These are phyloP conservation scores for Athripsodes cinereus DNA, from an alignment of 2,888 invertebrate genomes.

Conservation along the genomic window DNA sequence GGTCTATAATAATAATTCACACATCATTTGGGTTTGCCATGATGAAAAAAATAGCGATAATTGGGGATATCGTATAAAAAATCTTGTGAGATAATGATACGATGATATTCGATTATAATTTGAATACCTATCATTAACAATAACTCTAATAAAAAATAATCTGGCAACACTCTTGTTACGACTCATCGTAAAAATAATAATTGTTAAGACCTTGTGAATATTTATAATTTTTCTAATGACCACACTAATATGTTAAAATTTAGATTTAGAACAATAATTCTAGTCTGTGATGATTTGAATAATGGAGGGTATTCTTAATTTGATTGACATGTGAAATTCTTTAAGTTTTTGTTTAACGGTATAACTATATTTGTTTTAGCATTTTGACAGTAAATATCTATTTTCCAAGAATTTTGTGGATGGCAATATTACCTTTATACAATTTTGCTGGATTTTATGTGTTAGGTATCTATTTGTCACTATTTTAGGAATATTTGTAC, in stretches of 20 bases:
- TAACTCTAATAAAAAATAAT: background rate
- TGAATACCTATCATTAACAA: too few species aligned
- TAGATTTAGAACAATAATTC: background rate
- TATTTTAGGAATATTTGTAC: too few species aligned
- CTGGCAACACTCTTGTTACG: slow-evolving; percentile 1
- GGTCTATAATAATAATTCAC: background rate
- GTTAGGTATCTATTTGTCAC: too few species aligned
- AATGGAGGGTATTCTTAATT: background rate
- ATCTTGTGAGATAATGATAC: background rate
- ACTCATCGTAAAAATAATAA: background rate
- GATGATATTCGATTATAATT: background rate
- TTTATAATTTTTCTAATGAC: background rate
- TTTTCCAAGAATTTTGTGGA: too few species aligned
- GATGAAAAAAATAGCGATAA: background rate
- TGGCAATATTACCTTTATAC: too few species aligned
- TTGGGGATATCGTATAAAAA: background rate
- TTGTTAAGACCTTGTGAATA: background rate
- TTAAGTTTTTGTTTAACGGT: background rate
- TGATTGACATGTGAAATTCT: background rate
- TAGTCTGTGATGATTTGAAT: background rate
- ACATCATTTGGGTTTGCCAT: background rate
- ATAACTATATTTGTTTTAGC: too few species aligned
- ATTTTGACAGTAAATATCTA: too few species aligned
- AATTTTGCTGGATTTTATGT: too few species aligned
- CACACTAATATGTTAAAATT: background rate